Percentiles rank a stretch among this genome's conserved stretches.
These are phyloP conservation scores for Zele albiditarsus DNA, from an alignment of 2,888 invertebrate species.

Conservation along the genomic window DNA sequence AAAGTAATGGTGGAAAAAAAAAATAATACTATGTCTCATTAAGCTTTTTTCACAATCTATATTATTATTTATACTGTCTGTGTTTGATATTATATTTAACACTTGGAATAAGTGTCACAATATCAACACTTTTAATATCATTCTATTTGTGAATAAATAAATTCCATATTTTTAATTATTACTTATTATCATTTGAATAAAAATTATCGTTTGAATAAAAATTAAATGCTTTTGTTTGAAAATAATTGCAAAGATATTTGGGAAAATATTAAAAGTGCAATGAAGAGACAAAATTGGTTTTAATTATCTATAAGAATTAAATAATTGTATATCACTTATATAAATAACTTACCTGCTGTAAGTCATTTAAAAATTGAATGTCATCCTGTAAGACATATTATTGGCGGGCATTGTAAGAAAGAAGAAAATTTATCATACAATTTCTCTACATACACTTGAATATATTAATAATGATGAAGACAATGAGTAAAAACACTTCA, in stretches of 20 bases:
- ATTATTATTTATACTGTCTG: no score
- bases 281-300: no score
- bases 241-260: no score
- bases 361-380: constrained; percentile 41
- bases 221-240: no score
- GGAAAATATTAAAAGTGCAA: no score
- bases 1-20: background rate
- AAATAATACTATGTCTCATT: constrained; percentile 39
- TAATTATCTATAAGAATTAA: no score
- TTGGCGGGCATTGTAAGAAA: background rate
- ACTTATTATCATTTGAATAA: background rate
- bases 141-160: no score
- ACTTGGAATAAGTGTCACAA: no score
- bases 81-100: no score
- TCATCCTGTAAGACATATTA: constrained; percentile 34
- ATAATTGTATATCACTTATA: background rate
- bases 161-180: no score
- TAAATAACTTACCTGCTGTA: constrained; percentile 44
- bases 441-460: background rate
- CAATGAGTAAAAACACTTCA: constrained; percentile 24
- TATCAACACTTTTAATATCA: no score
- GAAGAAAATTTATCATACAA: background rate
- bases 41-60: constrained; percentile 9
- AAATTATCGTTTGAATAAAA: no score
- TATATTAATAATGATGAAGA: background rate